Percentiles rank a stretch among this genome's conserved stretches.
Conservation (phyloP, 2,797 vertebrate genomes). For the Melanotaenia nigrans region DNA sequence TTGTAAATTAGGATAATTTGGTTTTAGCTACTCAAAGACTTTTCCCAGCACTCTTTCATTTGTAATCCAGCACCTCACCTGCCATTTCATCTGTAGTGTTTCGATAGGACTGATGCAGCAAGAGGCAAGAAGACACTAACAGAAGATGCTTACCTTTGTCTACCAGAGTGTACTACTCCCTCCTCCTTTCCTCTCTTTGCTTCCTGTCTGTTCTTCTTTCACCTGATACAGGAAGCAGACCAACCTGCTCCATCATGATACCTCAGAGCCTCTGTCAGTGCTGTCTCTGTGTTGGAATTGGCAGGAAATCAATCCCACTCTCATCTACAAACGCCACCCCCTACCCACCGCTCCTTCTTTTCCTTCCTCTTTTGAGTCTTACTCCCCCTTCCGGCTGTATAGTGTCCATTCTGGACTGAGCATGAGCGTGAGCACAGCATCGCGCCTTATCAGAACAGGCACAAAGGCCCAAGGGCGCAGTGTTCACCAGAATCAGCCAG, state of each 20-base stretch:
- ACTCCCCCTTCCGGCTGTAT: slow-evolving; percentile 69
- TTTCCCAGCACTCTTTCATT: background rate
- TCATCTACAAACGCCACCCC: slow-evolving; percentile 45
- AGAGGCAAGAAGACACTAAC: slow-evolving; percentile 38
- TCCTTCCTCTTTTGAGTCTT: slow-evolving; percentile 48
- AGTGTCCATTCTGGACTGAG: slow-evolving; percentile 68
- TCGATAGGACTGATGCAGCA: slow-evolving; percentile 30
- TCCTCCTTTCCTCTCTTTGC: slow-evolving; percentile 45
- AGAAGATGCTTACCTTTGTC: slow-evolving; percentile 31
- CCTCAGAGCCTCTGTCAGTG: slow-evolving; percentile 58
- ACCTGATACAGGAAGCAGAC: slow-evolving; percentile 52
- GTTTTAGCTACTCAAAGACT: background rate
- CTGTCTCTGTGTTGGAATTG: slow-evolving; percentile 63
- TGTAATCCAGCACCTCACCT: slow-evolving; percentile 5
- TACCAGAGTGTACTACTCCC: slow-evolving; percentile 43
- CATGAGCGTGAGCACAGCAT: slow-evolving; percentile 61
- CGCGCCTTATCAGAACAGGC: slow-evolving; percentile 73
- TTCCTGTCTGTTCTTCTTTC: slow-evolving; percentile 41
- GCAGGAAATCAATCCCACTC: slow-evolving; percentile 75
- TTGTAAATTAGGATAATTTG: background rate
- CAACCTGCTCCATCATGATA: slow-evolving; percentile 70
- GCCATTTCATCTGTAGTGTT: slow-evolving; percentile 21
- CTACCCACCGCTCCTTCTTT: background rate
- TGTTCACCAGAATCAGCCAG: slow-evolving; percentile 75
- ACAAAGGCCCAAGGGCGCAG: slow-evolving; percentile 71